phyloP scores from a whole-genome alignment of 2,113 vertebrate species.

The Lipophrys pholis region DNA sequence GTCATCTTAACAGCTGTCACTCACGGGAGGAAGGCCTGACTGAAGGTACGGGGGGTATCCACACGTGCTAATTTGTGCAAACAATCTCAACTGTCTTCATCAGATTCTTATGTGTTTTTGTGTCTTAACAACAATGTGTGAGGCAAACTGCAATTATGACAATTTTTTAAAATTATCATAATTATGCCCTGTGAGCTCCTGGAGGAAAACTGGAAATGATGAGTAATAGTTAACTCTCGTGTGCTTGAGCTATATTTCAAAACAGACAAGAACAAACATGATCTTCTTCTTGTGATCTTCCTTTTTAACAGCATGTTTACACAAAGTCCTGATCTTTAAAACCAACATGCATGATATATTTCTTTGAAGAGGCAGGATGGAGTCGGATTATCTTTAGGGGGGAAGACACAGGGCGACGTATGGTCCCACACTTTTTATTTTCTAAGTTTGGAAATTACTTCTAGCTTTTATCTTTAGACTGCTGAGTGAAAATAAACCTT shows the following conservation, averaged over 20 bases:
- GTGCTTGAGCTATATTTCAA: not conserved
- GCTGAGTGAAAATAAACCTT: too few relatives aligned
- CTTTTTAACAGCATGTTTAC: slow-evolving; percentile 1
- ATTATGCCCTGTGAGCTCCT: slow-evolving; percentile 15
- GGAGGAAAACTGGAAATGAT: slow-evolving; percentile 4
- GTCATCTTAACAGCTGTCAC: slow-evolving; percentile 76
- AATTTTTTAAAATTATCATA: slow-evolving; percentile 8
- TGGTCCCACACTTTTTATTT: too few relatives aligned
- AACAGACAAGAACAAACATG: slow-evolving; percentile 27
- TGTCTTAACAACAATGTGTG: not conserved
- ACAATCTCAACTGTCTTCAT: slow-evolving; percentile 25
- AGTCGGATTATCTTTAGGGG: too few relatives aligned
- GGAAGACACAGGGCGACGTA: too few relatives aligned
- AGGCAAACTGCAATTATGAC: slow-evolving; percentile 12
- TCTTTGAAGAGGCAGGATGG: not conserved
- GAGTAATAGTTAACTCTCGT: not conserved
- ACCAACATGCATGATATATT: slow-evolving; percentile 5
- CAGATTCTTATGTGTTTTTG: not conserved
- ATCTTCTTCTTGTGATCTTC: slow-evolving; percentile 24
- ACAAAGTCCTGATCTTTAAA: slow-evolving; percentile 11
- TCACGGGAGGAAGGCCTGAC: slow-evolving; percentile 66
- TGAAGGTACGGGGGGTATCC: slow-evolving; percentile 44
- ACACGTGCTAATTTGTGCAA: slow-evolving; percentile 56
- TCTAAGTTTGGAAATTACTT: too few relatives aligned
- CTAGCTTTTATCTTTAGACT: too few relatives aligned